phyloP scores from a whole-genome alignment of 2,797 vertebrate genomes.

The Helostoma temminkii region DNA sequence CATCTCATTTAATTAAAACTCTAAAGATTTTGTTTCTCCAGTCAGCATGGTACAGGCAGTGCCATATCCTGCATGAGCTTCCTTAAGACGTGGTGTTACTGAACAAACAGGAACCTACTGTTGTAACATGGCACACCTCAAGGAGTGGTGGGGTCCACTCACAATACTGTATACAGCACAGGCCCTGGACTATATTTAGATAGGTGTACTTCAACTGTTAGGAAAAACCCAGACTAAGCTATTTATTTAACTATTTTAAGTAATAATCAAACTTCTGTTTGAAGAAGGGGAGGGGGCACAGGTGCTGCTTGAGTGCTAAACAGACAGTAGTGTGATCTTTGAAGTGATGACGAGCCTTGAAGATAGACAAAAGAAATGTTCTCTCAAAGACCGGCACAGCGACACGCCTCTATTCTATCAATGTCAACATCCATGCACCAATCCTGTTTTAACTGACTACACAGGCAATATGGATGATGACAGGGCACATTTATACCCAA shows the following conservation, averaged over 20 bases:
- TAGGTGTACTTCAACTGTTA: background rate
- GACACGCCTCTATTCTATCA: constrained; percentile 16
- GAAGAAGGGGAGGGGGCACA: constrained; percentile 14
- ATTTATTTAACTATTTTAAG: constrained; percentile 15
- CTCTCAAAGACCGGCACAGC: background rate
- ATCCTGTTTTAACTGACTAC: background rate
- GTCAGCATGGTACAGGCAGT: constrained; percentile 32
- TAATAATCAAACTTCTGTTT: constrained; percentile 22
- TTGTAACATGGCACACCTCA: constrained; percentile 74
- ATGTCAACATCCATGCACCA: constrained; percentile 10
- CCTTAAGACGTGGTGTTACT: constrained; percentile 55
- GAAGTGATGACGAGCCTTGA: constrained; percentile 17
- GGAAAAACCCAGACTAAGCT: background rate
- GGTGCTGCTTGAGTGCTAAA: constrained; percentile 36
- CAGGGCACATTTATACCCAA: constrained; percentile 17
- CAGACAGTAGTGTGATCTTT: constrained; percentile 18
- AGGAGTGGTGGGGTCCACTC: constrained; percentile 66
- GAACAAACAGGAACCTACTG: constrained; percentile 73
- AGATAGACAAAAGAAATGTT: constrained; percentile 38
- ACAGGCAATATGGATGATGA: constrained; percentile 13
- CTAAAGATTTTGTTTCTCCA: constrained; percentile 12
- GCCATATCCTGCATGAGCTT: constrained; percentile 67
- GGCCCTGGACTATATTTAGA: constrained; percentile 19
- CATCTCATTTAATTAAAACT: background rate
- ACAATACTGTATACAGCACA: constrained; percentile 25